A percentile compares a stretch with the other conserved stretches of the same genome.
Conservation (phyloP, 1,140 invertebrate genomes). For the Plodia interpunctella region DNA sequence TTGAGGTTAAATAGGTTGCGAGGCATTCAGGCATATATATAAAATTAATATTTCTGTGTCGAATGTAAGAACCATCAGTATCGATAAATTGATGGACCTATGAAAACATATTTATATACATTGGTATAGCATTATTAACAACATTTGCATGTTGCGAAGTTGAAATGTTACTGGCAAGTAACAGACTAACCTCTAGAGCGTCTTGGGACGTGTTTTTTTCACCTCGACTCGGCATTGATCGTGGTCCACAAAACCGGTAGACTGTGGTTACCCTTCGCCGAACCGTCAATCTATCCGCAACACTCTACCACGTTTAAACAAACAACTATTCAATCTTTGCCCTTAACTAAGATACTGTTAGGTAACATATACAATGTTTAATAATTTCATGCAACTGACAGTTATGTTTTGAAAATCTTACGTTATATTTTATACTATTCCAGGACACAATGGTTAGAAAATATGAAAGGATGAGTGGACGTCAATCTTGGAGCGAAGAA, state of each 20-base stretch:
- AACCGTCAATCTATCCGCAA: constrained; percentile 37
- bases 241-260: constrained; percentile 63
- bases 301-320: constrained; percentile 13
- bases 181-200: constrained; percentile 42
- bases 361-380: not conserved
- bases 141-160: too few relatives aligned
- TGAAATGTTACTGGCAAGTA: not conserved
- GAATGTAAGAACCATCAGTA: too few relatives aligned
- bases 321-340: constrained; percentile 1
- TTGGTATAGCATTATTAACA: constrained; percentile 10
- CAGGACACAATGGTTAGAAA: constrained; percentile 69
- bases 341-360: constrained; percentile 3
- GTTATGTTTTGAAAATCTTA: constrained; percentile 13
- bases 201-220: constrained; percentile 54
- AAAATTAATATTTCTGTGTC: too few relatives aligned
- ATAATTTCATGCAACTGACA: constrained; percentile 7
- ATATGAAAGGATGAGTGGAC: constrained; percentile 74
- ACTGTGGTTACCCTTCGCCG: constrained; percentile 66
- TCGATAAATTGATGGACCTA: too few relatives aligned
- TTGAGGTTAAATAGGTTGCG: too few relatives aligned
- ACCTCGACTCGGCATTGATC: constrained; percentile 65
- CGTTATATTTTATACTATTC: constrained; percentile 26
- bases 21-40: too few relatives aligned
- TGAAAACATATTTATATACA: not conserved
- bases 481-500: constrained; percentile 72